phyloP scores from a whole-genome alignment of 30 jellyfish, hydroid and myxozoan genomes.

The Aurelia sp. region DNA sequence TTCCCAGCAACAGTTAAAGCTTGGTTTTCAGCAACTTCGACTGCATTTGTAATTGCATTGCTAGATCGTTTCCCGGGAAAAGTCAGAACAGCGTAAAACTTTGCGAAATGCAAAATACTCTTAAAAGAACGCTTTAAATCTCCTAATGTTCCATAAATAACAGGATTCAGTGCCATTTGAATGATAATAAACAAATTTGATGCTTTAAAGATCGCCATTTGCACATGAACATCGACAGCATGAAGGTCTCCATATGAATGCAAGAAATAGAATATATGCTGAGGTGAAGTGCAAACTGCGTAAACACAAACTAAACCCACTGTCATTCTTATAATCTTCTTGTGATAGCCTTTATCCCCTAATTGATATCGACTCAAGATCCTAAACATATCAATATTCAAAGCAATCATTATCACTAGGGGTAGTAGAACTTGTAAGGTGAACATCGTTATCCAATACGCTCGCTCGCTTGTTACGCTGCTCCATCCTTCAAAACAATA shows the following conservation, averaged over 20 bases:
- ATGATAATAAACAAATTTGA: constrained; percentile 39
- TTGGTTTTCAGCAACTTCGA: neutral
- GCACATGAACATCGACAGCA: neutral
- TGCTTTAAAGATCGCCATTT: constrained; percentile 5
- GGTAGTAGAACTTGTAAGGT: constrained; percentile 45
- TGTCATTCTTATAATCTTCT: constrained; percentile 38
- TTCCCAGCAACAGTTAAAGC: neutral
- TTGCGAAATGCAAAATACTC: neutral
- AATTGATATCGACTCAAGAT: neutral
- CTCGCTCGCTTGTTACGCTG: neutral
- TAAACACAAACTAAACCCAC: constrained; percentile 50
- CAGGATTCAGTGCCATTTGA: constrained; percentile 64
- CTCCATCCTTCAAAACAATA: constrained; percentile 63
- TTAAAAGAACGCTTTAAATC: constrained; percentile 24
- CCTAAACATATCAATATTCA: constrained; percentile 16
- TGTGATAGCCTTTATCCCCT: constrained; percentile 16
- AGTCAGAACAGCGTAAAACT: constrained; percentile 3
- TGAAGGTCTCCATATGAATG: constrained; percentile 32
- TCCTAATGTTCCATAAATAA: constrained; percentile 66
- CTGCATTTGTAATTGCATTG: neutral
- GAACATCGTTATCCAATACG: constrained; percentile 62
- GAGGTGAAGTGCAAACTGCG: constrained; percentile 64
- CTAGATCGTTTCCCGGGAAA: neutral
- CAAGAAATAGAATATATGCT: constrained; percentile 64
- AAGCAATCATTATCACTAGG: constrained; percentile 4